Evolutionary conservation across 2,797 vertebrate species (phyloP).

Genomic region (Amblyopsis hoosieri): DNA sequence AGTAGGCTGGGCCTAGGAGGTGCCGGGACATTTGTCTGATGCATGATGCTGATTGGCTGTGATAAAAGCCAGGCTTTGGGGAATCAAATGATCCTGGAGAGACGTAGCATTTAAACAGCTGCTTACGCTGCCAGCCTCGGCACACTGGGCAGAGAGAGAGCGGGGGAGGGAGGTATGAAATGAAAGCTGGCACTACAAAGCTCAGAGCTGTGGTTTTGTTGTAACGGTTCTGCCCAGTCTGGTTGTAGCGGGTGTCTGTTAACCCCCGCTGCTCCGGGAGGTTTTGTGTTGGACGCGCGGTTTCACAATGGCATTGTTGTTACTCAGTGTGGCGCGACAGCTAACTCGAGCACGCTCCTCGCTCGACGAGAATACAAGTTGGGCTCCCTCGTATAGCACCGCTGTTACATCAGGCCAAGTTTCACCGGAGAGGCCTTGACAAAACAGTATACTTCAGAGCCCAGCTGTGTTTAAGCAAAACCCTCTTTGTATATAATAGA

Average conservation of each 20-base stretch:
- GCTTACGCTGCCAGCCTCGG: slow-evolving; percentile 17
- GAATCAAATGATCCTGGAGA: slow-evolving; percentile 40
- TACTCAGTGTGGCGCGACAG: slow-evolving; percentile 14
- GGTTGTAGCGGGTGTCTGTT: slow-evolving; percentile 17
- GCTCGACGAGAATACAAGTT: slow-evolving; percentile 6
- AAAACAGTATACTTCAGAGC: slow-evolving; percentile 18
- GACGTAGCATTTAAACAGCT: slow-evolving; percentile 28
- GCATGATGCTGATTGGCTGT: slow-evolving; percentile 39
- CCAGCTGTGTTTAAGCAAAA: slow-evolving; percentile 59
- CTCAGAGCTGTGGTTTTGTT: slow-evolving; percentile 19
- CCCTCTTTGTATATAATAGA: slow-evolving; percentile 37
- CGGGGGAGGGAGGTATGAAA: slow-evolving; percentile 33
- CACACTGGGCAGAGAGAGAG: slow-evolving; percentile 37
- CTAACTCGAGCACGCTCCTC: neutral
- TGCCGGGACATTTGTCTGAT: slow-evolving; percentile 28
- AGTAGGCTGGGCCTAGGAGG: slow-evolving; percentile 20
- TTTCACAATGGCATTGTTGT: slow-evolving; percentile 6
- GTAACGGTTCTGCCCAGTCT: slow-evolving; percentile 5
- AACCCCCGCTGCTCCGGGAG: neutral
- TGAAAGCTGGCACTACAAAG: slow-evolving; percentile 40
- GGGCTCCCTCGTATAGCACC: slow-evolving; percentile 6
- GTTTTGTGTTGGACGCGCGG: neutral
- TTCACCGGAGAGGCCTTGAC: slow-evolving; percentile 24
- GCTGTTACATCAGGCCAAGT: slow-evolving; percentile 38
- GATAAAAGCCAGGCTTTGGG: slow-evolving; percentile 29